Percentiles rank a stretch among this genome's conserved stretches.
Conservation (phyloP, 2,888 invertebrate species). For the Lissonota sp. region DNA sequence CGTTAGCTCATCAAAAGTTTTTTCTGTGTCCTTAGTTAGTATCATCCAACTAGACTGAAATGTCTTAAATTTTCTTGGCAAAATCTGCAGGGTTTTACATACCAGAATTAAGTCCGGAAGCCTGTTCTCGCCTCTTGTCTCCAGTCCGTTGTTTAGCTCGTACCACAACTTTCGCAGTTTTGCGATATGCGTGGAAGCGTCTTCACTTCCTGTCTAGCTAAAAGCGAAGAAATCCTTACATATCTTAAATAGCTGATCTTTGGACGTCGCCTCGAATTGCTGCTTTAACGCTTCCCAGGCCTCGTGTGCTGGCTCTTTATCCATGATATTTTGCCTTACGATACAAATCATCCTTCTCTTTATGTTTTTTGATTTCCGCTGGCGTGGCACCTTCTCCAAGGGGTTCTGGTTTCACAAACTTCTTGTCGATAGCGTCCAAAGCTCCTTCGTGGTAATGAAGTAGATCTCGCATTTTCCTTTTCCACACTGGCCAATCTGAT, state of each 20-base stretch:
- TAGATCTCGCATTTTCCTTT: slow-evolving; percentile 73
- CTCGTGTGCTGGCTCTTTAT: slow-evolving; percentile 74
- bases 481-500: slow-evolving; percentile 75
- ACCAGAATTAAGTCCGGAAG: slow-evolving; percentile 71
- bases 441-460: slow-evolving; percentile 75
- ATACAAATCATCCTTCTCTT: slow-evolving; percentile 65
- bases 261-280: slow-evolving; percentile 74
- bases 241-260: slow-evolving; percentile 77
- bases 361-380: slow-evolving; percentile 62
- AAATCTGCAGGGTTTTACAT: slow-evolving; percentile 70
- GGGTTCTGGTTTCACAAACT: slow-evolving; percentile 68
- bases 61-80: slow-evolving; percentile 63
- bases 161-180: slow-evolving; percentile 72
- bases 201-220: slow-evolving; percentile 71
- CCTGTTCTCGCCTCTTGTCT: slow-evolving; percentile 65
- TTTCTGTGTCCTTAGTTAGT: slow-evolving; percentile 57
- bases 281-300: slow-evolving; percentile 74
- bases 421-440: slow-evolving; percentile 70
- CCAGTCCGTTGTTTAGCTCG: slow-evolving; percentile 71
- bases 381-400: slow-evolving; percentile 60
- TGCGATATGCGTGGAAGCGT: slow-evolving; percentile 75
- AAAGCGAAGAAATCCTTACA: slow-evolving; percentile 76
- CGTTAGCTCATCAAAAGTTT: slow-evolving; percentile 65
- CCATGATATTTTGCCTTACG: slow-evolving; percentile 79
- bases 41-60: slow-evolving; percentile 72